A percentile compares a stretch with the other conserved stretches of the same genome.
Evolutionary conservation across 2,113 vertebrate genomes (phyloP).

Genomic region (Vicugna pacos): DNA sequence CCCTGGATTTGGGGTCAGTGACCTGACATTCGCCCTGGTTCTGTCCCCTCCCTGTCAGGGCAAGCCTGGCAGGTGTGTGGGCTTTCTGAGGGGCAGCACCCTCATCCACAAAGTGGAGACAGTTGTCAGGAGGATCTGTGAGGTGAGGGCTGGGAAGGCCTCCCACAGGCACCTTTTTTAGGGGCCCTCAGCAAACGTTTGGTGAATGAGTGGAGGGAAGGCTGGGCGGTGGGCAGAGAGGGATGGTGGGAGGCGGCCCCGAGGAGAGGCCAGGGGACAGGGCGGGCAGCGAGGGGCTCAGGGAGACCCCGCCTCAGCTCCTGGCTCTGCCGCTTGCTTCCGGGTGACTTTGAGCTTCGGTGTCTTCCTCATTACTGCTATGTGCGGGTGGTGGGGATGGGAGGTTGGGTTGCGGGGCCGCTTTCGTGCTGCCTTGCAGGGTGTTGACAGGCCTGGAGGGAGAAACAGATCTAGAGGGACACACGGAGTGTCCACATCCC

Average conservation of each 20-base stretch:
- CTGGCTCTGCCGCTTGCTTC: neutral
- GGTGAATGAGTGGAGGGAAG: too few species aligned
- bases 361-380: fast-evolving
- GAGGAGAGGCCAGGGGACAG: neutral
- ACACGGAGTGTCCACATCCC: fast-evolving
- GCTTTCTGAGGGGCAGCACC: neutral
- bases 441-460: fast-evolving
- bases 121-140: neutral
- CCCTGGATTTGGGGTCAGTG: neutral
- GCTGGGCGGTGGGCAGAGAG: neutral
- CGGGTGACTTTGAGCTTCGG: neutral
- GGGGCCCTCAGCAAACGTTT: neutral
- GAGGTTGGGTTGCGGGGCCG: neutral
- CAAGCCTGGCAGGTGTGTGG: neutral
- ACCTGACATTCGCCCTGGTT: neutral
- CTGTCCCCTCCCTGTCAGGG: neutral
- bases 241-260: neutral
- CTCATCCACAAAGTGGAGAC: neutral
- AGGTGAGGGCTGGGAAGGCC: neutral
- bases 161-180: fast-evolving
- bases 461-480: neutral
- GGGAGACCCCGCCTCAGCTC: neutral
- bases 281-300: too few species aligned
- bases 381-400: neutral
- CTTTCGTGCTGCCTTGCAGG: neutral